Percentiles rank a stretch among this genome's conserved stretches.
phyloP scores from a whole-genome alignment of 2,888 invertebrate species.

The Euplexia lucipara region DNA sequence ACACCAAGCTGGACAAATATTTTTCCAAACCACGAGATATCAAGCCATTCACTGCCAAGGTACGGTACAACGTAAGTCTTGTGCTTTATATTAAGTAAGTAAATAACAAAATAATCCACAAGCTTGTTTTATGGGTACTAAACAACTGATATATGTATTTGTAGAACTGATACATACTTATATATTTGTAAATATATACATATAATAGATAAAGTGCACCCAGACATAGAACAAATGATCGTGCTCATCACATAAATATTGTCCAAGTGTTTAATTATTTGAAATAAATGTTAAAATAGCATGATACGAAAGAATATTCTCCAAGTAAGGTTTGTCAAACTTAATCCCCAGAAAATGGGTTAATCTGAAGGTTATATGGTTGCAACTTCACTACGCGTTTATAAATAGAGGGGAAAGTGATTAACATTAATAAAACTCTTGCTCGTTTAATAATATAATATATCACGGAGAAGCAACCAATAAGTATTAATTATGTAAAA shows the following conservation, averaged over 20 bases:
- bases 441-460: conserved; percentile 27
- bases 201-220: no score
- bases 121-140: no score
- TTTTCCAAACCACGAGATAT: conserved; percentile 83
- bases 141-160: no score
- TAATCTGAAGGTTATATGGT: no score
- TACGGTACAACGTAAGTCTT: conserved; percentile 79
- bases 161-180: no score
- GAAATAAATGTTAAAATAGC: background rate
- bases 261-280: background rate
- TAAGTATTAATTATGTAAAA: conserved; percentile 48
- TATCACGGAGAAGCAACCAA: conserved; percentile 33
- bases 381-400: background rate
- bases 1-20: conserved; percentile 86
- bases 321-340: no score
- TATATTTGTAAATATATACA: no score
- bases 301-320: background rate
- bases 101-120: no score
- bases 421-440: conserved; percentile 16
- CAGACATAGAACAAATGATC: no score
- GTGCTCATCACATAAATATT: no score
- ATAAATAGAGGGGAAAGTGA: conserved; percentile 2
- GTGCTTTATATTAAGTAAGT: background rate
- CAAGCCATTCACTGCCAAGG: conserved; percentile 82
- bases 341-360: no score